Percentiles rank a stretch among this genome's conserved stretches.
These are phyloP conservation scores for Acrobasis repandana DNA, from an alignment of 2,888 invertebrate genomes.

Conservation along the genomic window DNA sequence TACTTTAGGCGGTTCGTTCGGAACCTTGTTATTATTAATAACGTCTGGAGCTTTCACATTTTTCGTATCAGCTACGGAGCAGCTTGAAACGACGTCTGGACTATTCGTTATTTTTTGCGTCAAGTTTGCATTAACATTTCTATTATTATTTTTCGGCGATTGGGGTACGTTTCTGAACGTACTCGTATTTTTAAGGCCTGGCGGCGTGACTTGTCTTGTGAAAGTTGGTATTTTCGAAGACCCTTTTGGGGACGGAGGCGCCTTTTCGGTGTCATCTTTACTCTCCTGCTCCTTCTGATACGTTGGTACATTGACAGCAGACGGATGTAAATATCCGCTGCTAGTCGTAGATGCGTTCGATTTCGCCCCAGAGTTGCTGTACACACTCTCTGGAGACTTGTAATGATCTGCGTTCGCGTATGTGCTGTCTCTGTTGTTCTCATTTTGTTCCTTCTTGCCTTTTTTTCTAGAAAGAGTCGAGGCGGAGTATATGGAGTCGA, in stretches of 20 bases:
- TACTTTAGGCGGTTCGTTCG: constrained; percentile 72
- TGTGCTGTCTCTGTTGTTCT: constrained; percentile 72
- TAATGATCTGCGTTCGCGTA: constrained; percentile 85
- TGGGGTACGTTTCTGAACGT: constrained; percentile 69
- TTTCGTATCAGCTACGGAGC: constrained; percentile 79
- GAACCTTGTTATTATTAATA: constrained; percentile 79
- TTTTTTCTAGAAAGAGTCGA: constrained; percentile 87
- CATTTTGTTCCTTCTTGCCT: constrained; percentile 60
- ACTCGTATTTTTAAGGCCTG: constrained; percentile 70
- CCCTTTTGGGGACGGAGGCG: constrained; percentile 69
- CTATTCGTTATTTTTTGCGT: constrained; percentile 80
- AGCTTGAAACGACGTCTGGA: constrained; percentile 89
- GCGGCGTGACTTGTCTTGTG: constrained; percentile 75
- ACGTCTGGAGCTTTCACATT: constrained; percentile 84
- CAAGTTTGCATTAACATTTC: constrained; percentile 46
- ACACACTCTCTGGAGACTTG: constrained; percentile 84
- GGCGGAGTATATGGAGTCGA: constrained; percentile 93
- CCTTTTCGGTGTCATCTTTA: constrained; percentile 57
- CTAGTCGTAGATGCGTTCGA: constrained; percentile 85
- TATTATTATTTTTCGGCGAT: constrained; percentile 63
- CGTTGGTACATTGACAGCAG: constrained; percentile 86
- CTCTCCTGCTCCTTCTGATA: constrained; percentile 54
- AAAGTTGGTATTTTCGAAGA: constrained; percentile 77
- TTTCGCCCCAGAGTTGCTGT: constrained; percentile 84
- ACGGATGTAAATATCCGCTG: constrained; percentile 88